Evolutionary conservation across 2,797 vertebrate genomes (phyloP), one percentile per base, ranked within the genome.

Genomic region (Lithobates pipiens): DNA sequence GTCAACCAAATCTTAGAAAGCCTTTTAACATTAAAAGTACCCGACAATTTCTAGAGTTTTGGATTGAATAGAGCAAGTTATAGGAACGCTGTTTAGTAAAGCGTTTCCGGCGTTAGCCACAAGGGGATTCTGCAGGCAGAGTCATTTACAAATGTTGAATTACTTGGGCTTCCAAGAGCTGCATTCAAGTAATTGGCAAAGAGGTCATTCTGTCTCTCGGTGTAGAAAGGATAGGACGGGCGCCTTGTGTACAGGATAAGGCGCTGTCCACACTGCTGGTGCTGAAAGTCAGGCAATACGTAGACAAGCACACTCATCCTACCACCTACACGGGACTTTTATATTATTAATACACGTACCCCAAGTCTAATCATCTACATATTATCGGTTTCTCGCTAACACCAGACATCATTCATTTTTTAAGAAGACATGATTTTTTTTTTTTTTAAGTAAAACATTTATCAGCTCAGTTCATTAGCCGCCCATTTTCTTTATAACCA

Each of bases 91-190:
- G 39, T 57, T 29, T 73, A 50, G 29, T 11, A 82, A 72, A 63
- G 23, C 36, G 63, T 65, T 82, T 18, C 80, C 57, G 7, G 18
- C 21, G 34, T 44, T n/a, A 25, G 50, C 80, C 71, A 25, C 80
- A 74, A 82, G 80, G 54, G 80, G 80, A 82, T 74, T 71, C 70
- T 82, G 70, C 71, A 82, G 71, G n/a, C 50, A 63, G 36, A 70
- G 71, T 65, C 3, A 42, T 63, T 73, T 81, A 27, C 46, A 72
- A 73, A 71, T 67, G 65, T 25, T 29, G 65, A 67, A 67, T 27
- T 67, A 29, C 11, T 67, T 67, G 10, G 29, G 54, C 21, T 23
- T 61, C 54, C 54, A 61, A 11, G 54, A 80, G 68, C 78, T 57
- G 18, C 18, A 80, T 50, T 80, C 42, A 50, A 34, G 25, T 68